Base-by-base conservation (phyloP, 2,113 vertebrate genomes). In the Rhodinocichla rosea region DNA sequence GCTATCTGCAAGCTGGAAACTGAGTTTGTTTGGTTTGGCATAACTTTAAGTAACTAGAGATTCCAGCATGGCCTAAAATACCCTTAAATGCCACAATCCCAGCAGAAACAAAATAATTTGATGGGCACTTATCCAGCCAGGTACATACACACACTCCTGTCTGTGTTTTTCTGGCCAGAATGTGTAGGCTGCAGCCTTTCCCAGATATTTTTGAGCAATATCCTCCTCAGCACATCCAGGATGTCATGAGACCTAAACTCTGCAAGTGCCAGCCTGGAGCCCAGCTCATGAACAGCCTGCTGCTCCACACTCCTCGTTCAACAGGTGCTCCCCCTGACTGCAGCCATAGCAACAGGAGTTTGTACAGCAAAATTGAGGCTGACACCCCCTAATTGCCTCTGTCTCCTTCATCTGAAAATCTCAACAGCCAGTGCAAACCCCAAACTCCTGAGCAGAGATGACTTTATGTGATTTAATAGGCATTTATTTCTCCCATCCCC, bases 51-150 rank as follows among this genome's bases (percentile, higher is more conserved):
- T 75, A 91, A n/a, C 57, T 27, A 30, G 40, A 90, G 37, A 76
- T 71, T 33, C 24, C 67, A 79, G 37, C 21, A 24, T 55, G 33
- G 64, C 47, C 55, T 89, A 33, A 83, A 87, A 77, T 57, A 73
- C 20, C 37, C n/a, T 89, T 69, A 86, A 89, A 90, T 62, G 21
- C 44, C 40, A 69, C 81, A 79, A 3, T 40, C 7, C 1, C 20
- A 78, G 47, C 30, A 81, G 84, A 74, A 89, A 57, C 32, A 67
- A 88, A 95, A 45, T n/a, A 77, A 74, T 77, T 55, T 9, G 14
- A 3, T 62, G 27, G 59, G 33, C 32, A 12, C 32, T 83, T 69
- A 52, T 10, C 45, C n/a, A 78, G 50, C 28, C 33, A 50, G 50
- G 53, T 74, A 76, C 26, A 15, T 59, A 18, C 16, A 52, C 30